phyloP scores from a whole-genome alignment of 2,113 vertebrate species.

The Sphyrna mokarran region DNA sequence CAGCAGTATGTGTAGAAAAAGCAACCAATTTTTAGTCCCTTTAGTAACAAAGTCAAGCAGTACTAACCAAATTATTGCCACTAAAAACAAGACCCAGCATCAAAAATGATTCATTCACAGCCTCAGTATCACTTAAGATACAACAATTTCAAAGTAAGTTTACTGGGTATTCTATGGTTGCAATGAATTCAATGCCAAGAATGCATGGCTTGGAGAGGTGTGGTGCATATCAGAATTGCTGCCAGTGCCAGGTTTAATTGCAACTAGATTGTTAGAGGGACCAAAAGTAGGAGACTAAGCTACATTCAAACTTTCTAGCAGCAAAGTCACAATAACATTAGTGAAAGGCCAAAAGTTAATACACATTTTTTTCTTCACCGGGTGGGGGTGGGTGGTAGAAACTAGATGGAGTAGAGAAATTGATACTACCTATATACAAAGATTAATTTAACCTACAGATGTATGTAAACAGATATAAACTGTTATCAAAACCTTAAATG shows the following conservation, averaged over 20 bases:
- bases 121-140: neutral
- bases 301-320: neutral
- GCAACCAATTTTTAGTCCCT: neutral
- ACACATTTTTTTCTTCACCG: neutral
- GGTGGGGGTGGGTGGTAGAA: too few relatives aligned
- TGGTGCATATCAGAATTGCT: neutral
- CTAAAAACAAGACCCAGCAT: neutral
- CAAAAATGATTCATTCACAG: neutral
- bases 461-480: neutral
- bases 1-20: neutral
- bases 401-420: neutral
- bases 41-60: neutral
- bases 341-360: neutral
- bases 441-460: neutral
- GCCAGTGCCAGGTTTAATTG: neutral
- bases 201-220: neutral
- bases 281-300: neutral
- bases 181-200: neutral
- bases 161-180: neutral
- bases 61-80: neutral
- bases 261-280: neutral
- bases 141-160: neutral
- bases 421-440: neutral
- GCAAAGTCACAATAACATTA: neutral
- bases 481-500: neutral